Conservation (phyloP, 2,113 vertebrate genomes). For the Aviceda subcristata region DNA sequence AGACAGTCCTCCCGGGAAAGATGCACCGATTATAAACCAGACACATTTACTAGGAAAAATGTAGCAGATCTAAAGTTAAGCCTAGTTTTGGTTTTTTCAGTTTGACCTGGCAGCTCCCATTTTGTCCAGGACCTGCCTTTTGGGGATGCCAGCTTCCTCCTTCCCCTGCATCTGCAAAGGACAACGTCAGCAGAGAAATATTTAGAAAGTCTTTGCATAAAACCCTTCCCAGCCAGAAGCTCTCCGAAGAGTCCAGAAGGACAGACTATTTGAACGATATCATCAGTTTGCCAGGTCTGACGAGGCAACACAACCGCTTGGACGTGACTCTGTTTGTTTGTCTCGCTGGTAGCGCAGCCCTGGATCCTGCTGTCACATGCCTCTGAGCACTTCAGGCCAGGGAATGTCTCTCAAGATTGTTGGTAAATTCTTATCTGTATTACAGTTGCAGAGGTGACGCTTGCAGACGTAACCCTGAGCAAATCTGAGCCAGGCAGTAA, state of each 20-base stretch:
- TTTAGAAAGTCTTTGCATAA: neutral
- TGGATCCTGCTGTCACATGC: constrained; percentile 35
- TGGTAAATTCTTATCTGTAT: constrained; percentile 59
- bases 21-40: neutral
- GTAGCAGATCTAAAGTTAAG: neutral
- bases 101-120: neutral
- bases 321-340: constrained; percentile 3
- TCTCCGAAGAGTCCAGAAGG: neutral
- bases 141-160: neutral
- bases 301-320: neutral
- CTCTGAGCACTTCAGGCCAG: neutral
- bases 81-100: neutral
- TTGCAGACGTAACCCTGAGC: constrained; percentile 27
- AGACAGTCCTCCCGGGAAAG: neutral
- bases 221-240: neutral
- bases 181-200: neutral
- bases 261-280: neutral
- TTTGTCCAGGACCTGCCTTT: neutral
- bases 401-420: constrained; percentile 30
- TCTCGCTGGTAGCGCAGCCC: neutral
- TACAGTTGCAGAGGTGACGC: constrained; percentile 51
- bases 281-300: neutral
- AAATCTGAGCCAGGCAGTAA: constrained; percentile 16
- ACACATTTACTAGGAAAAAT: neutral
- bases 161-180: neutral